A percentile compares a stretch with the other conserved stretches of the same genome.
phyloP scores from a whole-genome alignment of 1,140 invertebrate species.

The Mya arenaria region DNA sequence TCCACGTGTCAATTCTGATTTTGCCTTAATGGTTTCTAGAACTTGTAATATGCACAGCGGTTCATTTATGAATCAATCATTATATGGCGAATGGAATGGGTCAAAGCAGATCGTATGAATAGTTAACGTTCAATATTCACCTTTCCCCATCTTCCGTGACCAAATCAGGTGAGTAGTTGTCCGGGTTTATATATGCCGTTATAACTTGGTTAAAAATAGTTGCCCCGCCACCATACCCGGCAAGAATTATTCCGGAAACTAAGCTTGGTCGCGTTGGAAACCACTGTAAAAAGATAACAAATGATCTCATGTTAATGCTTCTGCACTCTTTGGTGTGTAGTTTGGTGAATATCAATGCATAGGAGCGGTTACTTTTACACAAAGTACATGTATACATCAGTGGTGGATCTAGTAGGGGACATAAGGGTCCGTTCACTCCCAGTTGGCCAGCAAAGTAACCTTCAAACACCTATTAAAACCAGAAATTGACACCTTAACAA shows the following conservation, averaged over 20 bases:
- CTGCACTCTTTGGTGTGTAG: not conserved
- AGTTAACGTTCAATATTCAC: no score
- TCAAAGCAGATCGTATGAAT: no score
- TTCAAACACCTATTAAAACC: no score
- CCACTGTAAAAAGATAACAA: conserved; percentile 74
- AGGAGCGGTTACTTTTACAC: not conserved
- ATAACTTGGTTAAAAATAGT: conserved; percentile 80
- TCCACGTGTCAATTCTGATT: no score
- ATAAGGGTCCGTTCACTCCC: no score
- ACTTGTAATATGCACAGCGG: no score
- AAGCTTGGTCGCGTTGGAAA: conserved; percentile 79
- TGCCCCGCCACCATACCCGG: conserved; percentile 79
- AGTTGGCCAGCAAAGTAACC: no score
- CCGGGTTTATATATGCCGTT: conserved; percentile 80
- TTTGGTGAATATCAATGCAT: not conserved
- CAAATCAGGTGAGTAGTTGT: conserved; percentile 71
- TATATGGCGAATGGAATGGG: no score
- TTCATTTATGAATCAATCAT: no score
- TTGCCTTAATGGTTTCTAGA: no score
- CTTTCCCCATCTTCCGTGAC: not conserved
- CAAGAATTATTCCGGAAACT: conserved; percentile 79
- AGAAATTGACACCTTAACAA: no score
- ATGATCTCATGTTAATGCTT: not conserved
- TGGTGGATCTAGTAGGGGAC: not conserved
- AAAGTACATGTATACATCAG: not conserved